phyloP scores from a whole-genome alignment of 2,888 invertebrate species.

The Cephalotes varians region DNA sequence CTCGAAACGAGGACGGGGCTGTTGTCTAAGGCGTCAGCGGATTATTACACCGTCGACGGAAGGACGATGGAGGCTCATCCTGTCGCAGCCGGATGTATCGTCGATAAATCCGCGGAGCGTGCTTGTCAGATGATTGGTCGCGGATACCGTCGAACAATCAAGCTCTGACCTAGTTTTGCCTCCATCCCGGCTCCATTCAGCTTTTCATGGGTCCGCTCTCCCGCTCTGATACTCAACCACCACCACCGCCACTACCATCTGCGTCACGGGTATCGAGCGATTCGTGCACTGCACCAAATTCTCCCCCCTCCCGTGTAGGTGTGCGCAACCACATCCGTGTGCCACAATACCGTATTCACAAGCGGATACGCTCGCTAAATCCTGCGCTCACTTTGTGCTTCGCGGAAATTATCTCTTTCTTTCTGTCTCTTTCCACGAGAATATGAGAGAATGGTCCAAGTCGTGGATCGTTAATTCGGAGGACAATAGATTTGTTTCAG shows the following conservation, averaged over 20 bases:
- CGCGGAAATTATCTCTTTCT: not conserved
- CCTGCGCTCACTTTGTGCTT: not conserved
- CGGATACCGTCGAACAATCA: constrained; percentile 61
- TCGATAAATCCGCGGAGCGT: constrained; percentile 32
- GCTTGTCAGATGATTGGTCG: constrained; percentile 71
- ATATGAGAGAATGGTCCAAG: not conserved
- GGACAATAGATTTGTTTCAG: not conserved
- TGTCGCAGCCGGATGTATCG: constrained; percentile 31
- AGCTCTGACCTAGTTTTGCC: constrained; percentile 77
- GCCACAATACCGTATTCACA: constrained; percentile 8
- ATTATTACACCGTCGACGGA: not conserved
- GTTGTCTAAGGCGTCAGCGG: constrained; percentile 5
- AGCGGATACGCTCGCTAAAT: not conserved
- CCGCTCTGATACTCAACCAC: constrained; percentile 40
- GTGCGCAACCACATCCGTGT: not conserved
- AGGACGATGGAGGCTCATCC: not conserved
- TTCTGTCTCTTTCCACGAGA: too few relatives aligned
- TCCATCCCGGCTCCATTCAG: constrained; percentile 79
- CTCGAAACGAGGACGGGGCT: not conserved
- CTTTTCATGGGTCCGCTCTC: constrained; percentile 76
- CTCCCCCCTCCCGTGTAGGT: not conserved
- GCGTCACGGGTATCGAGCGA: constrained; percentile 81
- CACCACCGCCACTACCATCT: constrained; percentile 55
- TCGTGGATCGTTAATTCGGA: not conserved
- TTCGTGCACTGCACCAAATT: constrained; percentile 68